Evolutionary conservation across 2,113 vertebrate species (phyloP).

Genomic region (Benthochromis sp.): DNA sequence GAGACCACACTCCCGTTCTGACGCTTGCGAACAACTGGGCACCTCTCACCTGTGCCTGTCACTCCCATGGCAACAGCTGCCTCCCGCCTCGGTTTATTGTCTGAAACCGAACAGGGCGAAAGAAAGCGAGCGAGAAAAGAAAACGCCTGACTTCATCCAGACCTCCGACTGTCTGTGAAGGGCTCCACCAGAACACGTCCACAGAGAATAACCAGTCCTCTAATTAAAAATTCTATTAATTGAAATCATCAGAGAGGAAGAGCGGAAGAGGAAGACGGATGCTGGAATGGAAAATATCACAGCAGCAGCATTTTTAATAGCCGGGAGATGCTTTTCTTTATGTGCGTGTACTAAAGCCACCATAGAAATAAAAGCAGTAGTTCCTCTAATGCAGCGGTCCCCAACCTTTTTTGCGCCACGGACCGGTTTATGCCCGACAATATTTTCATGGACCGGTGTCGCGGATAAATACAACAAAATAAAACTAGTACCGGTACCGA

Average conservation of each 20-base stretch:
- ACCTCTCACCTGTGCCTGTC: conserved; percentile 65
- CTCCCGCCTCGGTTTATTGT: conserved; percentile 27
- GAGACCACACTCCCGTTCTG: neutral
- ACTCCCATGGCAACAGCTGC: conserved; percentile 65
- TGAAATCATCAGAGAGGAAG: neutral
- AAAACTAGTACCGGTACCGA: too few species aligned
- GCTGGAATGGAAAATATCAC: neutral
- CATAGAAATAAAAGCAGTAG: neutral
- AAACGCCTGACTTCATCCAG: neutral
- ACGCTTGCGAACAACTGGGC: conserved; percentile 50
- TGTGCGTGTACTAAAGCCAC: neutral
- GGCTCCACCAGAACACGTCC: neutral
- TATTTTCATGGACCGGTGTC: too few species aligned
- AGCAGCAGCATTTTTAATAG: neutral
- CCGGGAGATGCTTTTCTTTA: neutral
- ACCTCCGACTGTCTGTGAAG: neutral
- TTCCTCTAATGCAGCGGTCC: fast-evolving
- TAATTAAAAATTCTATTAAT: neutral
- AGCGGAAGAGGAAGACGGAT: neutral
- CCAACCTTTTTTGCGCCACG: too few species aligned
- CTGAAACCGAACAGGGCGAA: neutral
- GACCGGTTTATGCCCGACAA: too few species aligned
- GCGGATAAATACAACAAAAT: too few species aligned
- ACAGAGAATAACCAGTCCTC: neutral
- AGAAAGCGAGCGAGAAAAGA: neutral